These are phyloP conservation scores for Mycetomoellerius zeteki DNA, from an alignment of 1,140 invertebrate genomes.

Conservation along the genomic window DNA sequence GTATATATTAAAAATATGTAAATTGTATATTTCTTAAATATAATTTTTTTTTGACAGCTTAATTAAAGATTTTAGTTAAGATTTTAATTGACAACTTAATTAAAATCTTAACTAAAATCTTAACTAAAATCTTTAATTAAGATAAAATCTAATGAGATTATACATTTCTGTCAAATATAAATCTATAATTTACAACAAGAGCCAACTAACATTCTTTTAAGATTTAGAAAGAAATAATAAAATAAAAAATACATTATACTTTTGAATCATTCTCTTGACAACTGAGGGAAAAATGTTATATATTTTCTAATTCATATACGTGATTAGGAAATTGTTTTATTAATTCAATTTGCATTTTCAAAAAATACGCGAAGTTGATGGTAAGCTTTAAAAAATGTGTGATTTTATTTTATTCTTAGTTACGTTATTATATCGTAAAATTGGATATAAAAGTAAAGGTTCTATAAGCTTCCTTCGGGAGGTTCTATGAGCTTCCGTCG, in stretches of 20 bases:
- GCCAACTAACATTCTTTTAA: not conserved
- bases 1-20: not conserved
- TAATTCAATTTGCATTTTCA: not conserved
- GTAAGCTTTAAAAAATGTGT: not conserved
- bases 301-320: not conserved
- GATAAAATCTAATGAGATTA: not conserved
- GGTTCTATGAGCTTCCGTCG: slow-evolving; percentile 47
- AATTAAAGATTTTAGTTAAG: no score
- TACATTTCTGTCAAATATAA: not conserved
- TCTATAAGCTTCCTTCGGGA: slow-evolving; percentile 58
- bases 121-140: not conserved
- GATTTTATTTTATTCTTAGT: not conserved
- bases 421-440: slow-evolving; percentile 67
- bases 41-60: not conserved
- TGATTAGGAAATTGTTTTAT: not conserved
- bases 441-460: slow-evolving; percentile 46
- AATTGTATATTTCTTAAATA: not conserved
- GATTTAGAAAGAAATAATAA: not conserved
- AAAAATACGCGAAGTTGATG: not conserved
- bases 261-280: not conserved
- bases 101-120: no score
- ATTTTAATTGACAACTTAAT: not conserved
- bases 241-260: not conserved
- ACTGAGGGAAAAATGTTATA: not conserved
- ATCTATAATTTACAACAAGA: not conserved